Conservation (phyloP, 1,140 invertebrate genomes). For the Hycleus phaleratus region DNA sequence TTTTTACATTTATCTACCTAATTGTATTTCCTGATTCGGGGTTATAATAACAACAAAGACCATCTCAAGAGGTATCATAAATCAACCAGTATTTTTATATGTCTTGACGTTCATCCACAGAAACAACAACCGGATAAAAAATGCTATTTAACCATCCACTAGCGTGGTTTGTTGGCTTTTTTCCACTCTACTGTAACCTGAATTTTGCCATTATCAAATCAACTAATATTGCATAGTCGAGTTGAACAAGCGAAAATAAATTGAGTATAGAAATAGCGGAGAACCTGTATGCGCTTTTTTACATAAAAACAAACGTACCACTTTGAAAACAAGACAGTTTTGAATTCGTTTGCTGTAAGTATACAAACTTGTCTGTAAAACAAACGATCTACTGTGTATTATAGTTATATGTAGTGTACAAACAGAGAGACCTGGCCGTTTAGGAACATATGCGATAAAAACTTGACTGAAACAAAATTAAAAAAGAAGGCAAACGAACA, state of each 20-base stretch:
- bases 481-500: constrained; percentile 16
- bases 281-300: constrained; percentile 11
- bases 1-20: constrained; percentile 42
- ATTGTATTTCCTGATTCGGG: constrained; percentile 39
- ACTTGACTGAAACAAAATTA: constrained; percentile 16
- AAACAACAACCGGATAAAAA: too few relatives aligned
- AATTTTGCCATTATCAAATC: too few relatives aligned
- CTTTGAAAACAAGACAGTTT: constrained; percentile 21
- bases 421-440: neutral
- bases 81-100: constrained; percentile 29
- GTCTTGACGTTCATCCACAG: neutral
- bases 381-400: constrained; percentile 15
- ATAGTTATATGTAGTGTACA: too few relatives aligned
- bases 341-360: constrained; percentile 20
- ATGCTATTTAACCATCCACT: too few relatives aligned
- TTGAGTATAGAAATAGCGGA: constrained; percentile 1
- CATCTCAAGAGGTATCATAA: constrained; percentile 37
- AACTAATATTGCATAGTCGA: too few relatives aligned
- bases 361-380: constrained; percentile 13
- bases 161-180: too few relatives aligned
- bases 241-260: neutral
- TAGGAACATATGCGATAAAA: constrained; percentile 15
- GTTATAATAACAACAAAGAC: constrained; percentile 24
- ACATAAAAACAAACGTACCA: constrained; percentile 12
- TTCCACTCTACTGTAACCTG: too few relatives aligned